These are phyloP conservation scores for Hippopotamyrus pictus DNA, from an alignment of 2,797 vertebrate genomes.

Conservation along the genomic window DNA sequence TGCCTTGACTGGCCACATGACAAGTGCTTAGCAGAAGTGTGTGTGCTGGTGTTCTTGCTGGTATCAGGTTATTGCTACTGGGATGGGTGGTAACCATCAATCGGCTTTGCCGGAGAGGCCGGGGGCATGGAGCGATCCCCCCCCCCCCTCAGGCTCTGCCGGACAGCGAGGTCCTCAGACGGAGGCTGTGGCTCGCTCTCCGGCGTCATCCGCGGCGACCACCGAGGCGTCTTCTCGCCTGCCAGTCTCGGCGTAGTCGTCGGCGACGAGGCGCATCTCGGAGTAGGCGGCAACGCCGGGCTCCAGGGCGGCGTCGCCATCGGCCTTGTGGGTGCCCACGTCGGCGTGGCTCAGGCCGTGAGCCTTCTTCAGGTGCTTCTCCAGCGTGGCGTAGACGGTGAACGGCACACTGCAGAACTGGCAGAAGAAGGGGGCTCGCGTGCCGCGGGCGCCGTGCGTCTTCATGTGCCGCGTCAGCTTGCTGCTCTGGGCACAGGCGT, in stretches of 20 bases:
- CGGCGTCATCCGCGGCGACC: not conserved
- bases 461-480: slow-evolving; percentile 81
- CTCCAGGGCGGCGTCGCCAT: not conserved
- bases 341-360: slow-evolving; percentile 65
- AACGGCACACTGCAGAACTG: slow-evolving; percentile 63
- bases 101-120: not conserved
- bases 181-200: not conserved
- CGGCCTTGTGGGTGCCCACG: slow-evolving; percentile 52
- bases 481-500: slow-evolving; percentile 79
- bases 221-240: not conserved
- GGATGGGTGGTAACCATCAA: not conserved
- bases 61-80: not conserved
- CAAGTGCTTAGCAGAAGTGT: not conserved
- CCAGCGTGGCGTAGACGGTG: slow-evolving; percentile 70
- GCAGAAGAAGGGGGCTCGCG: slow-evolving; percentile 50
- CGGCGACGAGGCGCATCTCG: not conserved
- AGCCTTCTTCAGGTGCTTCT: slow-evolving; percentile 72
- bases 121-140: not conserved
- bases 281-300: not conserved
- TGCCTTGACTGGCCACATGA: not conserved
- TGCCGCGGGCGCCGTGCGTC: slow-evolving; percentile 66
- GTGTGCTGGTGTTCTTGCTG: not conserved
- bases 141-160: not conserved
- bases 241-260: slow-evolving; percentile 43
- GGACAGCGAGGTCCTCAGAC: slow-evolving; percentile 16